Percentiles rank a stretch among this genome's conserved stretches.
phyloP scores from a whole-genome alignment of 2,113 vertebrate genomes.

The Sminthopsis crassicaudata region DNA sequence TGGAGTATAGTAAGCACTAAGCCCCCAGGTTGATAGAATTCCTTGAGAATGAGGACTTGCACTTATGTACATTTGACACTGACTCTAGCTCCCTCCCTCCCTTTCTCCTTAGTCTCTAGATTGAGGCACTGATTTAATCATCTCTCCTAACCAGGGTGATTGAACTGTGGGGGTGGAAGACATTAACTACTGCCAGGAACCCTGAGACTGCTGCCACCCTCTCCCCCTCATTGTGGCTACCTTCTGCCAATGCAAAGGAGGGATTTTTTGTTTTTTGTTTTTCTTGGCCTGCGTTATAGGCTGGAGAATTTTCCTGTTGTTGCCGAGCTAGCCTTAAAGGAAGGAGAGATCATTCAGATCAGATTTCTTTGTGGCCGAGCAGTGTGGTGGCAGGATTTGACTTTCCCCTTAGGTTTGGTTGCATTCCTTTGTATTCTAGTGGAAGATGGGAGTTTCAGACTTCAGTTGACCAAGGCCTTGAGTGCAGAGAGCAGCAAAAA shows the following conservation, averaged over 20 bases:
- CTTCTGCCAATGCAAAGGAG: neutral
- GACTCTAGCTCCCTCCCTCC: neutral
- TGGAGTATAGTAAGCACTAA: neutral
- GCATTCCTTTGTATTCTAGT: neutral
- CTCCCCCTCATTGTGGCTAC: neutral
- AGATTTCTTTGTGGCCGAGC: neutral
- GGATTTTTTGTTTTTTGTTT: neutral
- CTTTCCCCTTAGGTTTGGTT: neutral
- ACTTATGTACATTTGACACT: neutral
- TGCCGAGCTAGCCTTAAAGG: neutral
- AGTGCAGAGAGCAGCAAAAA: neutral
- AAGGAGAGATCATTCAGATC: neutral
- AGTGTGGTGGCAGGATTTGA: neutral
- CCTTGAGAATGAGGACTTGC: neutral
- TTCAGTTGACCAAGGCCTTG: neutral
- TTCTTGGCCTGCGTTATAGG: neutral
- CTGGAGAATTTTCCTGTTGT: neutral
- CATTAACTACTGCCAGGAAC: neutral
- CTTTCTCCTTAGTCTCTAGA: neutral
- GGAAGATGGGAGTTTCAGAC: neutral
- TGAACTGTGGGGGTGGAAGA: neutral
- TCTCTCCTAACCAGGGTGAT: neutral
- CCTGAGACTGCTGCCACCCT: neutral
- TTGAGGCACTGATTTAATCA: neutral
- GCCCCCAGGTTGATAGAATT: neutral